phyloP scores from a whole-genome alignment of 2,797 vertebrate species.

The Synanceia verrucosa region DNA sequence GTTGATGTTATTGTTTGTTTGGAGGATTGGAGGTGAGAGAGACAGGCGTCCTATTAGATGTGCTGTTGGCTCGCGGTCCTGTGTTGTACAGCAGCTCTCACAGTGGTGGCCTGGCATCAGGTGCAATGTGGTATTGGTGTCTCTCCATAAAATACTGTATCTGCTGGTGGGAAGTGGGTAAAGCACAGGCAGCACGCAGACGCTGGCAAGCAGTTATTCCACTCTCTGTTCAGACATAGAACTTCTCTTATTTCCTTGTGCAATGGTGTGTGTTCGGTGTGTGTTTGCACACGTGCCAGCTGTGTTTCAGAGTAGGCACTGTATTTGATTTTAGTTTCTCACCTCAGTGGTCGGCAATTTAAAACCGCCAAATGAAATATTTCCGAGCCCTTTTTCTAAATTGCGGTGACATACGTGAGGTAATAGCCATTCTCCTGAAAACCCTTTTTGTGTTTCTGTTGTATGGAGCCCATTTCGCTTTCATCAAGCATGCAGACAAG shows the following conservation, averaged over 20 bases:
- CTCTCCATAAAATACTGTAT: constrained; percentile 62
- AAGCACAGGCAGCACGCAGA: constrained; percentile 45
- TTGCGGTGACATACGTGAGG: constrained; percentile 75
- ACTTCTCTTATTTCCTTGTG: constrained; percentile 49
- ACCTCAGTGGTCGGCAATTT: constrained; percentile 77
- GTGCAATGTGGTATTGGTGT: constrained; percentile 68
- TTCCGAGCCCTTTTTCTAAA: constrained; percentile 71
- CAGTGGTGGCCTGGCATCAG: constrained; percentile 71
- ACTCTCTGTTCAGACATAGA: constrained; percentile 42
- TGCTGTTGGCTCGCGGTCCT: constrained; percentile 59
- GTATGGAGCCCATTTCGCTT: constrained; percentile 64
- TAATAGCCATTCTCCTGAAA: constrained; percentile 73
- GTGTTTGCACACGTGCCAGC: constrained; percentile 50
- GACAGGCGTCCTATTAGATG: constrained; percentile 68
- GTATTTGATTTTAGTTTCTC: constrained; percentile 77
- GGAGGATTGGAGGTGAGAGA: constrained; percentile 60
- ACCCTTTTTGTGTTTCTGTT: constrained; percentile 72
- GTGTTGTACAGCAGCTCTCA: constrained; percentile 69
- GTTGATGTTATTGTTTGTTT: constrained; percentile 68
- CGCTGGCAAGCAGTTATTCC: constrained; percentile 57
- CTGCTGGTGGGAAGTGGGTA: constrained; percentile 55
- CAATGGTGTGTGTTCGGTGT: constrained; percentile 36
- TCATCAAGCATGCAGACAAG: constrained; percentile 73
- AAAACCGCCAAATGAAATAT: constrained; percentile 78
- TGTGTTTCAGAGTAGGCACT: constrained; percentile 58